Base-by-base conservation (phyloP, 2,113 vertebrate species). In the Muntiacus reevesi region DNA sequence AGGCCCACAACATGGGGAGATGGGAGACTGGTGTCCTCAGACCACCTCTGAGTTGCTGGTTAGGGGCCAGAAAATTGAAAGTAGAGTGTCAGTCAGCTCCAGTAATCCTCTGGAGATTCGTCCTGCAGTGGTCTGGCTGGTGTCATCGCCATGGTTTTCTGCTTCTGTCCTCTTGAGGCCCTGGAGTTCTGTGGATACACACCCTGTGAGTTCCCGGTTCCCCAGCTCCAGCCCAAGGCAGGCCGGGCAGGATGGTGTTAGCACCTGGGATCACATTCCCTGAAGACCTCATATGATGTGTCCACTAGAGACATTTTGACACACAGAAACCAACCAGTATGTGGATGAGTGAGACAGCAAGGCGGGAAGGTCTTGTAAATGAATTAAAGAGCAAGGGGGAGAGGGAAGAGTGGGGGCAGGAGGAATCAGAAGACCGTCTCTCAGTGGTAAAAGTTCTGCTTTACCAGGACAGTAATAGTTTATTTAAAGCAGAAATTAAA, bases 31-130 rank as follows among this genome's bases (percentile, higher is more conserved):
- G 45, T 33, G 28, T 81, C 78, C 45, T 81, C 78, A 50, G 78
- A 33, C 78, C 78, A 50, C 16, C 45, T 67, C 16, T 30, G 45
- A 81, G 78, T 19, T 50, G 45, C 78, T 50, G 78, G 78, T 50
- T 33, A 21, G 27, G 45, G 45, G 45, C 17, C 45, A 12, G 28
- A 10, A 33, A 3, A 1, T 21, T 19, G 30, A 19, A 19, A 19
- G 28, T 19, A 45, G 9, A 11, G 78, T 3, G 2, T 6, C 8
- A 3, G 28, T 6, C 78, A 21, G 78, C 78, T 30, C 78, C 28
- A 1, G 15, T 2, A 5, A 3, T 30, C 16, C 15, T 11, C 45
- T 33, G 15, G 16, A 21, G 74, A 10, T 45, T 33, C 1, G 4
- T 12, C 28, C 76, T 30, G 45, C 76, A 19, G 8, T 5, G 27